Percentiles rank a stretch among this genome's conserved stretches.
Conservation (phyloP, 2,113 vertebrate species). For the Gallinago undulata region DNA sequence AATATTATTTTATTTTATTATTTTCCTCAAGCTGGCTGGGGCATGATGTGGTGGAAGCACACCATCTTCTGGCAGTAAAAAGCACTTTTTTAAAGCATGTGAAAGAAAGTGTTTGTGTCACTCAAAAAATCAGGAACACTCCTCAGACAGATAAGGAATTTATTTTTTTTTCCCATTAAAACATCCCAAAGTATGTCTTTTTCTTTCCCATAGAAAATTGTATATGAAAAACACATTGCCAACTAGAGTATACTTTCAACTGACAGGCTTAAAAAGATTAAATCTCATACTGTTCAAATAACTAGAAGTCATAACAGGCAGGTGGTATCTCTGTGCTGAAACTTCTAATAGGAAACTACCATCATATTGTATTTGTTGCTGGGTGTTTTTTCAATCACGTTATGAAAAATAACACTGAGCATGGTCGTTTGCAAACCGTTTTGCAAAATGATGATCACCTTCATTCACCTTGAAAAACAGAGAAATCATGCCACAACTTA, state of each 20-base stretch:
- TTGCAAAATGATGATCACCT: neutral
- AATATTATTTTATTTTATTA: neutral
- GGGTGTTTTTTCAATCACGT: neutral
- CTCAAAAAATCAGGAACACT: neutral
- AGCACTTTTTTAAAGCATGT: neutral
- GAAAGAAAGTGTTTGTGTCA: neutral
- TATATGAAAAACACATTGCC: neutral
- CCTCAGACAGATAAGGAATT: neutral
- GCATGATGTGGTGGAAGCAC: neutral
- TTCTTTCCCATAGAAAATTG: neutral
- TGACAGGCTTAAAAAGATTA: neutral
- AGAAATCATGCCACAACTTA: neutral
- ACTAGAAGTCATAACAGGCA: neutral
- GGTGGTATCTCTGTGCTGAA: neutral
- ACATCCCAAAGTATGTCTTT: fast-evolving
- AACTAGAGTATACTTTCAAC: neutral
- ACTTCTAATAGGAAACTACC: fast-evolving
- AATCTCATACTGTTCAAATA: fast-evolving
- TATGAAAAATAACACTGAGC: neutral
- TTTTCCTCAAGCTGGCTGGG: neutral
- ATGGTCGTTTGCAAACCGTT: neutral
- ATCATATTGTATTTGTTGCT: neutral
- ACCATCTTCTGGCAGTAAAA: conserved; percentile 38
- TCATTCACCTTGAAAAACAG: neutral
- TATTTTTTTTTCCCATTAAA: neutral